Evolutionary conservation across 2,797 vertebrate species (phyloP).

Genomic region (Lutjanus campechanus): DNA sequence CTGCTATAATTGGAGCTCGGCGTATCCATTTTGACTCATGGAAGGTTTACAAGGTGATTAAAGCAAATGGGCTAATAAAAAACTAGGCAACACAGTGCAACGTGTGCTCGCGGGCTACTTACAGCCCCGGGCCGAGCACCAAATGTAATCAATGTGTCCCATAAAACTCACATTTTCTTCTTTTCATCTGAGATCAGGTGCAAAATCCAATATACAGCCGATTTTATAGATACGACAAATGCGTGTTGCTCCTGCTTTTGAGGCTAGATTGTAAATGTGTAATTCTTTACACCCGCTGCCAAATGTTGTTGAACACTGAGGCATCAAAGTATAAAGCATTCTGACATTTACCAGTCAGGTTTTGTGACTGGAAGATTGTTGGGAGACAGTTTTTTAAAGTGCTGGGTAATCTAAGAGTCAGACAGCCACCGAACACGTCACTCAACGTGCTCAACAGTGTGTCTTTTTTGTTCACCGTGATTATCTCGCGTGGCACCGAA

Average conservation of each 20-base stretch:
- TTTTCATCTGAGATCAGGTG: slow-evolving; percentile 78
- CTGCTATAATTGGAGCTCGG: slow-evolving; percentile 69
- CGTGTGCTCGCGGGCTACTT: slow-evolving; percentile 60
- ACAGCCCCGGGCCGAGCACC: slow-evolving; percentile 68
- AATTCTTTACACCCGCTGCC: slow-evolving; percentile 56
- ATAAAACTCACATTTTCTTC: slow-evolving; percentile 81
- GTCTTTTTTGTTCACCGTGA: slow-evolving; percentile 45
- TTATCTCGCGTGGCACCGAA: slow-evolving; percentile 70
- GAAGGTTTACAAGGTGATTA: slow-evolving; percentile 84
- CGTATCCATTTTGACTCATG: slow-evolving; percentile 74
- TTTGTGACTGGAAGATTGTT: slow-evolving; percentile 46
- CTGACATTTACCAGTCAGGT: slow-evolving; percentile 67
- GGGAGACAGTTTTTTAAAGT: slow-evolving; percentile 42
- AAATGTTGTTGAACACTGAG: slow-evolving; percentile 49
- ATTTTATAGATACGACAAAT: slow-evolving; percentile 78
- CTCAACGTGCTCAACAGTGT: slow-evolving; percentile 39
- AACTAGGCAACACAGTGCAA: slow-evolving; percentile 68
- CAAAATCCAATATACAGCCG: slow-evolving; percentile 60
- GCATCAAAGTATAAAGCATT: slow-evolving; percentile 56
- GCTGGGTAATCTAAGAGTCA: slow-evolving; percentile 41
- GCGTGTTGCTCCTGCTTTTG: slow-evolving; percentile 58
- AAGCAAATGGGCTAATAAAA: slow-evolving; percentile 84
- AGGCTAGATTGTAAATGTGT: slow-evolving; percentile 71
- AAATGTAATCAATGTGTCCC: slow-evolving; percentile 83
- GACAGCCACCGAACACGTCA: slow-evolving; percentile 53